Base-by-base conservation (phyloP, 2,113 vertebrate genomes). In the Dinomys branickii region DNA sequence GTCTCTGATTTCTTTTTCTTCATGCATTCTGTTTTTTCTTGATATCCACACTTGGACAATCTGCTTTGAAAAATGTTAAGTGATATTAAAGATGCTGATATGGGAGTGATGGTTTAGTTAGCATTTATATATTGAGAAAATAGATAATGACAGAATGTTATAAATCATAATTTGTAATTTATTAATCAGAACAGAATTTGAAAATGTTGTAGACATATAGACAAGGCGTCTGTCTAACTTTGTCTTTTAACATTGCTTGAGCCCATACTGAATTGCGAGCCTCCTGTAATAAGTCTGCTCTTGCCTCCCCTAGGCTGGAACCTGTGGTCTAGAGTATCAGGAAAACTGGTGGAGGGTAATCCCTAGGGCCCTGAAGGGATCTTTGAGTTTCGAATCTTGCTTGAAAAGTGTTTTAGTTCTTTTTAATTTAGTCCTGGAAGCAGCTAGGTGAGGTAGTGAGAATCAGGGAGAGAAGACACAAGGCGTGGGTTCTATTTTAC, bases 51-150 rank as follows among this genome's bases (percentile, higher is more conserved):
- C 16, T 71, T 83, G 73, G 38, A 14, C 22, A 56, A 19, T 83
- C 63, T 52, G 69, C 69, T 90, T 80, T 50, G n/a, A 91, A 95
- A 95, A 95, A 95, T 73, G 75, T 86, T 69, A 87, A 44, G 73
- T 85, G 33, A 58, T 69, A 26, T 56, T 86, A 50, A 84, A 82
- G 56, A 54, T 13, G 7, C 7, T 84, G 4, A 3, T 13, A 5
- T 28, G 11, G 50, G 33, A 88, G 35, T 16, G 38, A 47, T n/a
- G 71, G 3, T 75, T 35, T 52, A 30, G 65, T 88, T 82, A 44
- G 35, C 44, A 65, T 82, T 52, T 81, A 28, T 81, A 38, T 71
- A 81, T 33, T 69, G 71, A 63, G 82, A 85, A 82, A 85, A 91
- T 47, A 50, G 19, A 22, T 54, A 84, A 33, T 75, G 67, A 47